phyloP scores from a whole-genome alignment of 2,888 invertebrate genomes.

The Acleris sparsana region DNA sequence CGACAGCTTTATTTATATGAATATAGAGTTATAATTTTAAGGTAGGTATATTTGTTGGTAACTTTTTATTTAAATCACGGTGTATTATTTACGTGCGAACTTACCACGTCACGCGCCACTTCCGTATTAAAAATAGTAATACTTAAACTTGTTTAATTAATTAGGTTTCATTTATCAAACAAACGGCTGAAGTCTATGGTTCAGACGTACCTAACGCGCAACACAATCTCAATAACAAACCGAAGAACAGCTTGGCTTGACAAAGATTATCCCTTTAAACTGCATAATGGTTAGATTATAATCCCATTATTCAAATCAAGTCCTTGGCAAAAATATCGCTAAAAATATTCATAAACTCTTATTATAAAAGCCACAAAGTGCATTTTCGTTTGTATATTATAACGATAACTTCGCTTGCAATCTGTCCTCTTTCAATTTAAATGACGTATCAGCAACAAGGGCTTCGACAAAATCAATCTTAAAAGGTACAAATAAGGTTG shows the following conservation, averaged over 20 bases:
- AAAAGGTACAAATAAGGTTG: neutral
- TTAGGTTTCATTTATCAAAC: no score
- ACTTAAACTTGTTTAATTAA: no score
- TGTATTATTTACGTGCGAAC: no score
- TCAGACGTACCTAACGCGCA: neutral
- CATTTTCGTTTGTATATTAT: conserved; percentile 13
- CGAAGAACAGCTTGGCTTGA: neutral
- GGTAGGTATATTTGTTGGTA: no score
- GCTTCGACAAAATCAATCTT: neutral
- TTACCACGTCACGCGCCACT: no score
- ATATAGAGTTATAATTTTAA: no score
- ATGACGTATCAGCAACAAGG: neutral
- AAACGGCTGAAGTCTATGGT: no score
- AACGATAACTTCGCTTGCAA: conserved; percentile 10
- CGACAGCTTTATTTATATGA: no score
- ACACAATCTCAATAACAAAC: neutral
- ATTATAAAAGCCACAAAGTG: conserved; percentile 1
- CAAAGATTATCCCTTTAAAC: conserved; percentile 28
- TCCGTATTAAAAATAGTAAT: no score
- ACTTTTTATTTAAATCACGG: no score
- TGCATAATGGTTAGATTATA: conserved; percentile 27
- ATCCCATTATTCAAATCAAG: conserved; percentile 25
- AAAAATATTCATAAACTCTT: neutral
- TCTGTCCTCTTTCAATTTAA: neutral
- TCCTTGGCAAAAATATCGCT: conserved; percentile 10